Percentiles rank a stretch among this genome's conserved stretches.
These are phyloP conservation scores for Anthrax anthrax DNA, from an alignment of 2,888 invertebrate species.

Conservation along the genomic window DNA sequence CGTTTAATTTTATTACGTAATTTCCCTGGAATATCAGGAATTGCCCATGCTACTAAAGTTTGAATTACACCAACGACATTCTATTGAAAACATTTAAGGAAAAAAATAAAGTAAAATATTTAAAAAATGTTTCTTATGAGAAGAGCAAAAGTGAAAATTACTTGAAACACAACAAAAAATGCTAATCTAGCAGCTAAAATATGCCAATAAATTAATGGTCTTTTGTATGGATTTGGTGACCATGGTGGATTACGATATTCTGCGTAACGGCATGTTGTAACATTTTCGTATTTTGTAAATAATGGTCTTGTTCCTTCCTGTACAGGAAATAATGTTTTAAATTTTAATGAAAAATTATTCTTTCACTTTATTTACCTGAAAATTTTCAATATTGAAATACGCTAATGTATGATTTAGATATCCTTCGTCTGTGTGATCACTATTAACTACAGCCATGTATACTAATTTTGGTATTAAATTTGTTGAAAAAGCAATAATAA, in stretches of 20 bases:
- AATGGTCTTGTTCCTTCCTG: constrained; percentile 24
- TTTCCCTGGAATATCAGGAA: constrained; percentile 60
- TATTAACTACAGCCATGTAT: constrained; percentile 40
- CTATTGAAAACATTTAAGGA: constrained; percentile 28
- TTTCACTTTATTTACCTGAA: constrained; percentile 24
- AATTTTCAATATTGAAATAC: constrained; percentile 48
- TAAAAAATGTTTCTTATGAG: neutral
- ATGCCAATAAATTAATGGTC: constrained; percentile 58
- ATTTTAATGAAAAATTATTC: neutral
- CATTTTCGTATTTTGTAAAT: constrained; percentile 25
- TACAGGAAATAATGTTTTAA: constrained; percentile 11
- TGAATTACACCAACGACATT: constrained; percentile 61
- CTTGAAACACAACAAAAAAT: constrained; percentile 62
- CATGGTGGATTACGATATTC: constrained; percentile 51
- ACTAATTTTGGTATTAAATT: constrained; percentile 67
- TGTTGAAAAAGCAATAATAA: constrained; percentile 73
- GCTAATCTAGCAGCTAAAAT: constrained; percentile 56
- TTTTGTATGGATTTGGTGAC: constrained; percentile 38
- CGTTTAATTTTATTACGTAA: constrained; percentile 55
- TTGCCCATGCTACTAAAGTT: constrained; percentile 56
- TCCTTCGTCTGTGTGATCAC: constrained; percentile 39
- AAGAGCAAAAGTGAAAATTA: constrained; percentile 10
- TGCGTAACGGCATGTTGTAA: constrained; percentile 44
- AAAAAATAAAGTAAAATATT: no score
- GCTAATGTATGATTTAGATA: constrained; percentile 57